These are phyloP conservation scores for Campopleginae sp. DNA, from an alignment of 2,888 invertebrate species.

Conservation along the genomic window DNA sequence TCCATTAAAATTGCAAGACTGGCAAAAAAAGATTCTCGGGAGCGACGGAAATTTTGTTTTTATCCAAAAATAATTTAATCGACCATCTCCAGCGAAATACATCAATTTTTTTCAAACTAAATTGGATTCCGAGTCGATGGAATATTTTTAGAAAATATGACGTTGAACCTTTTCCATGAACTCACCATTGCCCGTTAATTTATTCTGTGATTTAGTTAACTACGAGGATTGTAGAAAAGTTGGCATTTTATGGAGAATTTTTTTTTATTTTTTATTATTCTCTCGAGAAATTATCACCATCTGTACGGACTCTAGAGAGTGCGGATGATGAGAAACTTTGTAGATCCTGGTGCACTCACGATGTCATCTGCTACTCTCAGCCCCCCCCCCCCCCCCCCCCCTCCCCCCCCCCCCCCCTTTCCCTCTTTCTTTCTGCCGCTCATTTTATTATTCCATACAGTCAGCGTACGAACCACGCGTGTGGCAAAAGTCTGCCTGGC, in stretches of 20 bases:
- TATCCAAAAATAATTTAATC: too few species aligned
- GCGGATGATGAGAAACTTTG: slow-evolving; percentile 51
- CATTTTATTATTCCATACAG: slow-evolving; percentile 55
- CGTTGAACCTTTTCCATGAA: not conserved
- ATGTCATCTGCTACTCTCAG: slow-evolving; percentile 43
- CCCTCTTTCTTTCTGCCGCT: slow-evolving; percentile 15
- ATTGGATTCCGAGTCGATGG: too few species aligned
- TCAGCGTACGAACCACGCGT: slow-evolving; percentile 55
- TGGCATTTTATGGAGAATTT: not conserved
- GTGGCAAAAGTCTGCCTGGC: slow-evolving; percentile 47
- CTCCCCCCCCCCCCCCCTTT: not conserved
- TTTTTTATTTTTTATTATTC: slow-evolving; percentile 5
- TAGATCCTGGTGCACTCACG: slow-evolving; percentile 52
- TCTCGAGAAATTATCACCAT: slow-evolving; percentile 32
- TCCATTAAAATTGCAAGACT: too few species aligned
- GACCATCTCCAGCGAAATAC: too few species aligned
- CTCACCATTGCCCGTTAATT: not conserved
- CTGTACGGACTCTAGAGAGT: slow-evolving; percentile 31
- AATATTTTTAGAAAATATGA: not conserved
- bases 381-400: slow-evolving; percentile 16
- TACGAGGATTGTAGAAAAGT: not conserved
- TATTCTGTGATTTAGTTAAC: not conserved
- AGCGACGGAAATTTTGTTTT: too few species aligned
- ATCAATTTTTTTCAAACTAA: too few species aligned
- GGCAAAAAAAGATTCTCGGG: too few species aligned